phyloP scores from a whole-genome alignment of 2,888 invertebrate species.

The Lepidochrysops patricia region DNA sequence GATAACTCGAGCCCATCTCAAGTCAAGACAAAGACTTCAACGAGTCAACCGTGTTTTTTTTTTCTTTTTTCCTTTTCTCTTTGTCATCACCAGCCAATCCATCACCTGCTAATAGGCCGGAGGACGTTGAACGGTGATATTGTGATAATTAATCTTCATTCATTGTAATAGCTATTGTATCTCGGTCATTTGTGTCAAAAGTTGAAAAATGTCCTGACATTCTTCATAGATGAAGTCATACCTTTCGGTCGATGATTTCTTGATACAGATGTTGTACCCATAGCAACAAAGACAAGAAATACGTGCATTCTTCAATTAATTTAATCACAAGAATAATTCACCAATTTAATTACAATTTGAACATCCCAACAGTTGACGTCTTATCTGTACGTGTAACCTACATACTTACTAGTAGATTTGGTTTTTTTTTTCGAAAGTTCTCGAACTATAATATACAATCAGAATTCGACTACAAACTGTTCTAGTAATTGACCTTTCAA shows the following conservation, averaged over 20 bases:
- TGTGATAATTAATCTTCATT: background rate
- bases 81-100: background rate
- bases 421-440: too few species aligned
- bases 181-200: background rate
- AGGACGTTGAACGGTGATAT: background rate
- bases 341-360: too few species aligned
- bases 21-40: conserved; percentile 1
- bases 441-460: too few species aligned
- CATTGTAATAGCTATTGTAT: background rate
- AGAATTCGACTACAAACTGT: too few species aligned
- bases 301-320: too few species aligned
- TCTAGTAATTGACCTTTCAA: background rate
- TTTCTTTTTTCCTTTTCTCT: background rate
- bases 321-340: too few species aligned
- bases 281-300: background rate
- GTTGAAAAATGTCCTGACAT: background rate
- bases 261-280: background rate
- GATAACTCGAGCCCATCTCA: conserved; percentile 12
- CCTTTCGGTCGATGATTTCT: conserved; percentile 11
- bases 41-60: background rate
- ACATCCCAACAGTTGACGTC: too few species aligned
- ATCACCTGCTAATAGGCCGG: background rate
- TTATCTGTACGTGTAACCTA: too few species aligned
- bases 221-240: background rate
- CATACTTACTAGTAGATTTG: too few species aligned